Conservation (phyloP, 1,140 invertebrate species). For the Tetramorium parvispinum region DNA sequence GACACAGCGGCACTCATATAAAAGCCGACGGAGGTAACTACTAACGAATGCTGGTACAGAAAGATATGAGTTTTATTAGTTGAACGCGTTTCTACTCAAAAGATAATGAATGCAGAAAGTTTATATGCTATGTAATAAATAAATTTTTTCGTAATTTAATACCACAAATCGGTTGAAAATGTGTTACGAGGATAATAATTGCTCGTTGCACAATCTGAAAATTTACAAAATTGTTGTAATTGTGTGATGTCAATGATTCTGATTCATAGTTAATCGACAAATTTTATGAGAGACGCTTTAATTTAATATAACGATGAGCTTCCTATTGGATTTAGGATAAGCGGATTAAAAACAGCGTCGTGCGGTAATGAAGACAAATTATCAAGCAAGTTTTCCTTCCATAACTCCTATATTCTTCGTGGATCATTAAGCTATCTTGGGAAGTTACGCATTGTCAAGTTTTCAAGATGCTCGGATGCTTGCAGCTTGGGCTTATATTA, state of each 20-base stretch:
- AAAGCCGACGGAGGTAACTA: background rate
- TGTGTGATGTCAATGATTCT: background rate
- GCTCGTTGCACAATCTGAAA: background rate
- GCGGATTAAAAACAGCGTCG: constrained; percentile 44
- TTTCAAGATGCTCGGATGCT: constrained; percentile 47
- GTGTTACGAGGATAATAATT: background rate
- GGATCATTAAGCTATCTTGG: constrained; percentile 39
- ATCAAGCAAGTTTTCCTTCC: constrained; percentile 19
- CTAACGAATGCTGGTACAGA: constrained; percentile 17
- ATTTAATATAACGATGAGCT: constrained; percentile 7
- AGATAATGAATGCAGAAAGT: constrained; percentile 13
- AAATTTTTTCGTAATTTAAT: constrained; percentile 13
- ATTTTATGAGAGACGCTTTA: constrained; percentile 28
- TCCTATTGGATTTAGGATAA: constrained; percentile 30
- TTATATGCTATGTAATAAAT: background rate
- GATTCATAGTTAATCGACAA: constrained; percentile 22
- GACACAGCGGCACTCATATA: constrained; percentile 6
- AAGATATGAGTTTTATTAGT: constrained; percentile 63
- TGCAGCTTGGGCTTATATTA: constrained; percentile 44
- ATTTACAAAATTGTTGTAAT: background rate
- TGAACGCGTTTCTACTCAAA: background rate
- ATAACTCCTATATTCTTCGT: constrained; percentile 27
- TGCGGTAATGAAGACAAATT: constrained; percentile 56
- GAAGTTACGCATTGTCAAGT: constrained; percentile 49
- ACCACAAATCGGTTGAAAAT: background rate